Evolutionary conservation across 2,888 invertebrate species (phyloP).

Genomic region (Hedya salicella): DNA sequence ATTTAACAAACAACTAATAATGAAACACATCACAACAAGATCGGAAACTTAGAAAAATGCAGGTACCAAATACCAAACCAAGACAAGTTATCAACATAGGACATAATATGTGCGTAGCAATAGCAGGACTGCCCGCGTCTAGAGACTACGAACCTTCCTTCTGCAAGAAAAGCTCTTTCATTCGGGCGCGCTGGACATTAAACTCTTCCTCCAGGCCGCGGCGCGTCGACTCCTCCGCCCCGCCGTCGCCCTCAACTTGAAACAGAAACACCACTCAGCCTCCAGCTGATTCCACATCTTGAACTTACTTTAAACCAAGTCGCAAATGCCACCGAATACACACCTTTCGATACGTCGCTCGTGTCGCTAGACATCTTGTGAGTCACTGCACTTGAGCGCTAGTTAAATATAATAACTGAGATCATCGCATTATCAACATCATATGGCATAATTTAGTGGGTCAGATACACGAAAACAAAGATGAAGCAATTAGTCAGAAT

Average conservation of each 20-base stretch:
- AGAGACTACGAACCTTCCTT: constrained; percentile 91
- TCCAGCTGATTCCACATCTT: constrained; percentile 60
- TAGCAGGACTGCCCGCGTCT: constrained; percentile 43
- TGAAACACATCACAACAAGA: background rate
- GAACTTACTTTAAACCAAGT: constrained; percentile 49
- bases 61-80: constrained; percentile 4
- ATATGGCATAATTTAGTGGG: constrained; percentile 21
- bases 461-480: constrained; percentile 32
- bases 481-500: constrained; percentile 30
- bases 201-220: constrained; percentile 92
- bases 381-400: constrained; percentile 49
- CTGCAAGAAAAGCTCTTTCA: constrained; percentile 96
- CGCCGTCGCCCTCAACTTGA: constrained; percentile 71
- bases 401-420: constrained; percentile 35
- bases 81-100: constrained; percentile 44
- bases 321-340: constrained; percentile 60
- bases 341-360: constrained; percentile 67
- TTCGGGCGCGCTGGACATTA: constrained; percentile 94
- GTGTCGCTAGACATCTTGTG: constrained; percentile 69
- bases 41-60: constrained; percentile 15
- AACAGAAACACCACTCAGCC: constrained; percentile 78
- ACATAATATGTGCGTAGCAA: constrained; percentile 32
- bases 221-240: constrained; percentile 58
- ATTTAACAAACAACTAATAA: background rate
- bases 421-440: constrained; percentile 32